Evolutionary conservation across 2,113 vertebrate species (phyloP), one percentile per base, ranked within the genome.

Genomic region (Physeter macrocephalus): DNA sequence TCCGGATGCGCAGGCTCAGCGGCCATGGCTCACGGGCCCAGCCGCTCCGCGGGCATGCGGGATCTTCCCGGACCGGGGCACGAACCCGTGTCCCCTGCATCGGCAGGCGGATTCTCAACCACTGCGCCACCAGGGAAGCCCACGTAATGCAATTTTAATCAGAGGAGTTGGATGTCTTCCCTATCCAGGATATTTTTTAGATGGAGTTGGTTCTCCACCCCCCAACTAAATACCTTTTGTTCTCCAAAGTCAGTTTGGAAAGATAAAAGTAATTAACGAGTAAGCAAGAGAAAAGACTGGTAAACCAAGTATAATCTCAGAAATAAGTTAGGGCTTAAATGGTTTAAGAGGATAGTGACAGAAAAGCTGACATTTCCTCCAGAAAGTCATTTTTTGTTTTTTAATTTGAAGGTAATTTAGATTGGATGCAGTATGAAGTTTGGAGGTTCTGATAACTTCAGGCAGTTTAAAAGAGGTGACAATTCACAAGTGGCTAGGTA

Each of bases 221-320:
- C 21, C 49, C 27, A 41, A 34, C 61, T 59, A 8, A 39, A 13
- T 83, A 67, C 17, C 74, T 92, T 95, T 52, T 71, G 74, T 93
- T 64, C 13, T 67, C 15, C n/a, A 96, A 89, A 93, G 71, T 88
- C 36, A 36, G 18, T 78, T 84, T 81, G 90, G 49, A 96, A 96
- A 81, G 39, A 36, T 72, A 62, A 67, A 93, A 43, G 11, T 61
- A 77, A 75, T 75, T 43, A 49, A 71, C 39, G 36, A 83, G n/a
- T 36, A 72, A 90, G 15, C 31, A 71, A 77, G 62, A 57, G 27
- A 49, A 62, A 85, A 92, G 39, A 89, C 31, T 57, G n/a, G 29
- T 31, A 59, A 92, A 61, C 75, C 46, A 66, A 64, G 8, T 46
- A 27, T 17, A 72, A 29, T 18, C 52, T 92, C 29, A 80, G 69